Evolutionary conservation across 2,888 invertebrate genomes (phyloP), one percentile per base, ranked within the genome.

Genomic region (Megaustenia siamemsis): DNA sequence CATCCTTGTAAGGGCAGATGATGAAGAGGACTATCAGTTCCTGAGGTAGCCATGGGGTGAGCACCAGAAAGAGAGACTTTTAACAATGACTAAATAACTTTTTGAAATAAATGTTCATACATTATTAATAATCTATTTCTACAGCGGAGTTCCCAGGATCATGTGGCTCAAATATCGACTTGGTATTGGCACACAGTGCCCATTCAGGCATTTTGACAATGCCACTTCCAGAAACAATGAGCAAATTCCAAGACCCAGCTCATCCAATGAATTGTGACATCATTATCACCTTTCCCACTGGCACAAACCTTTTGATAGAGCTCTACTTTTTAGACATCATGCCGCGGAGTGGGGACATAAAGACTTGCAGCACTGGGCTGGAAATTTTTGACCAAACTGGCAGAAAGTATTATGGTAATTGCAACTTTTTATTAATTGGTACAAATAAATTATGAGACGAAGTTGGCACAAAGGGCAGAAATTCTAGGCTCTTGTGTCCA

Each of bases 271-370:
- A 71, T 40, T 84, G 84, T 75, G 84, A 84, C 49, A 66, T 84
- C 66, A 45, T 56, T 18, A 38, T 84, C 28, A 84, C 60, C 35
- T 84, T 84, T 40, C 24, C 73, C 53, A 53, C 40, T 40, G 84
- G 84, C 60, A 73, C 60, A 40, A 28, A 84, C 43, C 80, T 84
- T 12, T 43, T 71, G 63, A 63, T 84, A 38, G 84, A 84, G 38
- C 84, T 84, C 35, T 84, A 80, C 60, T 73, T 32, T 35, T 60
- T 84, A 0, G 84, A 84, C 66, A 84, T 84, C 73, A 84, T 84
- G 69, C 84, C 84, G 1, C 21, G 8, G 32, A 75, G 56, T 38
- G 28, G 24, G 66, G 78, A 78, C 24, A n/a, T 43, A 1, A n/a
- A 32, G 43, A 15, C 53, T 0, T 84, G 84, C 45, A 49, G 32